These are phyloP conservation scores for Zhuqinia jingwanae DNA, from an alignment of 2,888 invertebrate genomes.

Conservation along the genomic window DNA sequence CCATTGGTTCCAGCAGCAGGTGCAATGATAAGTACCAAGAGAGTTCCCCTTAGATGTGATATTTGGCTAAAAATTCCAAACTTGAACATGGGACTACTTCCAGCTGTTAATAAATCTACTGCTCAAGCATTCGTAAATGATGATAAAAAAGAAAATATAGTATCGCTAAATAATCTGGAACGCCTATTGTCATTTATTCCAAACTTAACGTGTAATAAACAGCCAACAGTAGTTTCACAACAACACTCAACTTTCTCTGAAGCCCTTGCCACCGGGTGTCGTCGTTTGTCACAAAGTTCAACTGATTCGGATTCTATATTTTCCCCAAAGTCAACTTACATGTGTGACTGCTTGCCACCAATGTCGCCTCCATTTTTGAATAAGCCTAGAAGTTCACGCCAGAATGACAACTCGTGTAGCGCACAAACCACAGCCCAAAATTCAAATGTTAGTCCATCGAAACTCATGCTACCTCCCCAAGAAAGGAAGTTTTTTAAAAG, in stretches of 20 bases:
- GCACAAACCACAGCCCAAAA: constrained; percentile 5
- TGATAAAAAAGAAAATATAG: constrained; percentile 56
- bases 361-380: constrained; percentile 66
- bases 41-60: constrained; percentile 72
- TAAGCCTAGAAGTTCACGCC: constrained; percentile 52
- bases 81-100: constrained; percentile 32
- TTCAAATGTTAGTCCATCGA: constrained; percentile 50
- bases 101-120: constrained; percentile 18
- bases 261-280: constrained; percentile 1
- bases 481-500: constrained; percentile 76
- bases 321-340: constrained; percentile 54
- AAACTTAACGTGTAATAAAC: constrained; percentile 21
- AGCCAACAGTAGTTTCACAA: too few species aligned
- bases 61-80: constrained; percentile 74
- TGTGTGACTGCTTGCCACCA: constrained; percentile 49
- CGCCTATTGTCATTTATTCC: constrained; percentile 42
- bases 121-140: constrained; percentile 13
- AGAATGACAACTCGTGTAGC: constrained; percentile 20
- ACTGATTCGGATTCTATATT: constrained; percentile 66
- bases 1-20: constrained; percentile 41
- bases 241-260: background rate
- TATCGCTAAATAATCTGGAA: constrained; percentile 63
- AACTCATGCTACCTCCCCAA: constrained; percentile 72
- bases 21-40: constrained; percentile 37
- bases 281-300: constrained; percentile 72